phyloP scores from a whole-genome alignment of 2,797 vertebrate species.

The Sebastes trivittatus region DNA sequence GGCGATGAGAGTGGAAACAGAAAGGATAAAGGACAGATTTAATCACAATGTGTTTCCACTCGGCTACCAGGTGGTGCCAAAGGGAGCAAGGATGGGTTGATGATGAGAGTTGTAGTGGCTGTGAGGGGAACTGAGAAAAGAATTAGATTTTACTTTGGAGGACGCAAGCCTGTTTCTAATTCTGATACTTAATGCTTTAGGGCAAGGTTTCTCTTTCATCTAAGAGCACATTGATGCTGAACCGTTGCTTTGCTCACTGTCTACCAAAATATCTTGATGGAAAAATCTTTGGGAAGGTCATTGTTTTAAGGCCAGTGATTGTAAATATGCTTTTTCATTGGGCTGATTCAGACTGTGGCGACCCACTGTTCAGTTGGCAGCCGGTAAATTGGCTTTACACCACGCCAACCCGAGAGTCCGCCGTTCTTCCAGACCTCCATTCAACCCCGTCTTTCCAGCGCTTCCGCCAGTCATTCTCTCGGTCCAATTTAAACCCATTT shows the following conservation, averaged over 20 bases:
- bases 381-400: background rate
- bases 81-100: constrained; percentile 26
- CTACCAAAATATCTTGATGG: background rate
- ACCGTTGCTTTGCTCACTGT: background rate
- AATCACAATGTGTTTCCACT: constrained; percentile 65
- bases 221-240: background rate
- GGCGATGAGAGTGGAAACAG: constrained; percentile 42
- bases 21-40: constrained; percentile 61
- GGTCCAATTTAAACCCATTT: constrained; percentile 17
- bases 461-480: background rate
- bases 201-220: background rate
- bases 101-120: constrained; percentile 34
- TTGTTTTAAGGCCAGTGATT: constrained; percentile 1
- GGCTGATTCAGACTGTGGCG: background rate
- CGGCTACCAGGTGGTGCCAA: constrained; percentile 54
- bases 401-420: background rate
- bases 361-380: constrained; percentile 4
- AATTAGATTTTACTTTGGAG: background rate
- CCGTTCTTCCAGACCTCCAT: constrained; percentile 3
- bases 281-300: constrained; percentile 2
- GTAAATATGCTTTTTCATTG: constrained; percentile 15
- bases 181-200: background rate
- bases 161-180: background rate
- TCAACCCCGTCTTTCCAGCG: background rate
- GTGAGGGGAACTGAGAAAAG: background rate